Evolutionary conservation across 1,140 invertebrate species (phyloP), one percentile per base, ranked within the genome.

Genomic region (Stegodyphus mimosarum): DNA sequence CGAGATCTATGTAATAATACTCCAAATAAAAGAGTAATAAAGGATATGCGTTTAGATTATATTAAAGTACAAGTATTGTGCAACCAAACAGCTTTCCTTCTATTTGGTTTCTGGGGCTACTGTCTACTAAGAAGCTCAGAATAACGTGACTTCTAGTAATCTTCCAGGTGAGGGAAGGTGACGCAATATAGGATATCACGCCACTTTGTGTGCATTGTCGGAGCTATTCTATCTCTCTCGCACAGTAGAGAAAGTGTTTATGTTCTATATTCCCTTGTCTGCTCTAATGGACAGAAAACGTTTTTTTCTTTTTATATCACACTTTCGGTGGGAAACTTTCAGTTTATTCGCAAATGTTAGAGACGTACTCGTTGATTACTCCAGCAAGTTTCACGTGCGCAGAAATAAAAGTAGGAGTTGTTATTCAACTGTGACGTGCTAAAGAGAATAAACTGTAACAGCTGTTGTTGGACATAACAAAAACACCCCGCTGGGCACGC

Each of bases 171-270:
- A 11, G 63, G 48, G 15, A 18, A 76, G 63, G 49, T 77, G 75
- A 77, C 74, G 75, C 63, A 77, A 77, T 77, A 77, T 64, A 63
- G 48, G 75, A 77, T 63, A 77, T 18, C 75, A 77, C 74, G 75
- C 75, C 75, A 77, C 63, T 63, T 77, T 6, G 53, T 77, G 75
- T 64, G 53, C 63, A 55, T 18, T 17, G 17, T 7, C 15, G 55
- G 52, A 60, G 51, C 72, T 75, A 60, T 53, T 53, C 55, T 75
- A 48, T 75, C 18, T 60, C 33, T 33, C 33, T 33, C 33, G 33
- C 33, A 33, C 33, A 33, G 1, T 3, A 3, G 33, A 33, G 33
- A 33, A 33, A 33, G 33, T 33, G 33, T 33, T 33, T 33, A 1
- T 33, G 33, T 33, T 33, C 33, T 33, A 33, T 33, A 33, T 33